Base-by-base conservation (phyloP, 2,113 vertebrate species). In the Meleagris gallopavo region DNA sequence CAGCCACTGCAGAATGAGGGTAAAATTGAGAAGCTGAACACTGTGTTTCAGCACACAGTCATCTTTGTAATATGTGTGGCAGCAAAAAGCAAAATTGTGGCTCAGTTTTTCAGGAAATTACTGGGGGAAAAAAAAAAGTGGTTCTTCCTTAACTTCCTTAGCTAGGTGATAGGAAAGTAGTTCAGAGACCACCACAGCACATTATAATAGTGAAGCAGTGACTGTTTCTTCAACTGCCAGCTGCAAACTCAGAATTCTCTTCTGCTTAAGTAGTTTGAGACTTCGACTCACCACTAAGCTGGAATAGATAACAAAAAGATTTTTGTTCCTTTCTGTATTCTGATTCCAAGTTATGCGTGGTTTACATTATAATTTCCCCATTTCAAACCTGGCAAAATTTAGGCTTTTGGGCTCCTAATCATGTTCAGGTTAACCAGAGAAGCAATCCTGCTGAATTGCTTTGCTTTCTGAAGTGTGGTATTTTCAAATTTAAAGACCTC, bases 41-140 rank as follows among this genome's bases (percentile, higher is more conserved):
- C 41, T 32, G 0, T 55, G 34, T 66, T 88, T 81, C 21, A 1
- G 1, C 30, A 11, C 1, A 0, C 82, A 6, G 10, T 66, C 58
- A 11, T 60, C 30, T 48, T 73, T 18, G 11, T 69, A 69, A n/a
- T 22, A 11, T 48, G 66, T 41, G 2, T 15, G 57, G 12, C 18
- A 71, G 66, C 43, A 52, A 82, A 84, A 80, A 73, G 3, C n/a
- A 80, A 8, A 11, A 58, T 70, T 81, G 54, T 5, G 16, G 6
- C 6, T 30, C 15, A 5, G 0, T 75, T 83, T 78, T 62, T 57
- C 30, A 73, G 25, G 34, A 73, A 55, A 52, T 19, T 57, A 57
- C 18, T n/a, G 27, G 15, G 7, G 14, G 10, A 17, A 15, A 55
- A 54, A 52, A 52, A 54, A 8, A 27, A 64, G 12, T 70, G 0